A percentile compares a stretch with the other conserved stretches of the same genome.
Conservation (phyloP, 2,113 vertebrate genomes). For the Nipponia nippon region DNA sequence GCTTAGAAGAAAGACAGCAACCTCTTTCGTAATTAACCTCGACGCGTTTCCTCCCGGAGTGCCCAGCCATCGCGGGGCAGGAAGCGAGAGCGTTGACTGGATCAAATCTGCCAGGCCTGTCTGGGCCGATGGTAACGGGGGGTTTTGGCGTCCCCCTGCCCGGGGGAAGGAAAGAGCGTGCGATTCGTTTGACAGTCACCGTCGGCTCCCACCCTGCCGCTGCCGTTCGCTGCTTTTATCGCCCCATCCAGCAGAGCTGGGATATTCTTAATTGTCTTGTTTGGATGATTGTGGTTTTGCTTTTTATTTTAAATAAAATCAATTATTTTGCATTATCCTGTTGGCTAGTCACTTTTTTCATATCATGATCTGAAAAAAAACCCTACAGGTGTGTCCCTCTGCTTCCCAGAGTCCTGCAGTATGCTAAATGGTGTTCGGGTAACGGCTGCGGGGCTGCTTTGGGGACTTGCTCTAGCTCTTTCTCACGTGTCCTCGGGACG, state of each 20-base stretch:
- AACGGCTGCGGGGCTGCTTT: not conserved
- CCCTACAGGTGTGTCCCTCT: not conserved
- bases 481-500: fast-evolving
- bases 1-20: not conserved
- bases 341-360: not conserved
- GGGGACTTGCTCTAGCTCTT: not conserved
- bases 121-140: not conserved
- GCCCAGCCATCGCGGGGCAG: not conserved
- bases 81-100: not conserved
- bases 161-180: not conserved
- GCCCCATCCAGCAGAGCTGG: conserved; percentile 50
- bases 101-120: not conserved
- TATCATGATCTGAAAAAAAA: not conserved
- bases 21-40: not conserved
- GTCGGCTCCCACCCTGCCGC: not conserved
- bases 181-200: not conserved
- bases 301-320: conserved; percentile 70
- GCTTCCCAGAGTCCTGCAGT: not conserved
- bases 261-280: conserved; percentile 41
- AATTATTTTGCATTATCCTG: conserved; percentile 66
- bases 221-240: conserved; percentile 26
- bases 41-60: not conserved
- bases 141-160: not conserved
- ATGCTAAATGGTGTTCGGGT: fast-evolving
- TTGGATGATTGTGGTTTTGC: conserved; percentile 46